Conservation (phyloP, 2,113 vertebrate genomes). For the Chlamydotis undulata region DNA sequence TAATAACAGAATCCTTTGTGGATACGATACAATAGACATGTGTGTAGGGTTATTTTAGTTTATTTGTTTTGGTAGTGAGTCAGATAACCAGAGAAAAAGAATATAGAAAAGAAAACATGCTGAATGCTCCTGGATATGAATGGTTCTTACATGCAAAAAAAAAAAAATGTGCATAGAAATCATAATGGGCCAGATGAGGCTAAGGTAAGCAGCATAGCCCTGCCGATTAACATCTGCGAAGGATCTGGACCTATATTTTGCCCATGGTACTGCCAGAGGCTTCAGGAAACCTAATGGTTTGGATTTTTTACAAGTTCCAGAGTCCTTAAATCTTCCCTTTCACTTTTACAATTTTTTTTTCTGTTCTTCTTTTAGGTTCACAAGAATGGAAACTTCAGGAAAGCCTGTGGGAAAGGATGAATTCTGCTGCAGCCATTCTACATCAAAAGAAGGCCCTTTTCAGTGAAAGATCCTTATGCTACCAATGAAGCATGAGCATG, state of each 20-base stretch:
- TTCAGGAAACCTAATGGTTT: not conserved
- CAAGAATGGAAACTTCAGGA: not conserved
- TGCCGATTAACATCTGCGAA: not conserved
- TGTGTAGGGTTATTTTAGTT: constrained; percentile 65
- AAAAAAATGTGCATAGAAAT: not conserved
- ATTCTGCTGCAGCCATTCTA: not conserved
- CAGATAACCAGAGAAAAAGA: constrained; percentile 55
- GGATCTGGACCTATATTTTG: not conserved
- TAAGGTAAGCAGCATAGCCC: not conserved
- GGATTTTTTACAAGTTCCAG: not conserved
- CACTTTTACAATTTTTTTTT: not conserved
- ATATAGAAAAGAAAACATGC: constrained; percentile 31
- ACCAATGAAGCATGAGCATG: not conserved
- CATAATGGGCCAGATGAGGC: not conserved
- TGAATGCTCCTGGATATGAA: not conserved
- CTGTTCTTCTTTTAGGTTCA: not conserved
- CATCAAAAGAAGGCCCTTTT: not conserved
- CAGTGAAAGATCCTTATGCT: not conserved
- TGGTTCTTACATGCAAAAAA: not conserved
- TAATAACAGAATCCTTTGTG: constrained; percentile 71
- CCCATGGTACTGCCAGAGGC: not conserved
- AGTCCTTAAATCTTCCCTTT: not conserved
- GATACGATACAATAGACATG: constrained; percentile 41
- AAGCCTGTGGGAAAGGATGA: not conserved
- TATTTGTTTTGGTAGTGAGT: constrained; percentile 68